Evolutionary conservation across 2,888 invertebrate species (phyloP).

Genomic region (Entomobrya proxima): DNA sequence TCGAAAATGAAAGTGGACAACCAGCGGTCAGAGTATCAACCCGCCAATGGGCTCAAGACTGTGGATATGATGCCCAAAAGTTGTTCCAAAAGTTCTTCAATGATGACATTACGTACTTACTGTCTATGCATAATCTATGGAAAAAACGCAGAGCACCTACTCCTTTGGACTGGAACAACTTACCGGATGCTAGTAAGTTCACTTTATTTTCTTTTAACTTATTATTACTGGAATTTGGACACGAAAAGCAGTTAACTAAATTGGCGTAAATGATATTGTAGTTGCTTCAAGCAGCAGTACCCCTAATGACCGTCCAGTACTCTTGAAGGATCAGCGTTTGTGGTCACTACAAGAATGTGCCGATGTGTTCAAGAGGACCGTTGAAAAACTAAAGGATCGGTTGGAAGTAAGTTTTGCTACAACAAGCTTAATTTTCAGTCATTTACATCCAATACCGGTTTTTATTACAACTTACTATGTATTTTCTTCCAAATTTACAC

Average conservation of each 20-base stretch:
- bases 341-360: slow-evolving; percentile 89
- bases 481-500: too few species aligned
- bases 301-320: slow-evolving; percentile 78
- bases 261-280: slow-evolving; percentile 73
- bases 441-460: background rate
- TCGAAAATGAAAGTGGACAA: slow-evolving; percentile 79
- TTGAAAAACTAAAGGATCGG: slow-evolving; percentile 82
- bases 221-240: background rate
- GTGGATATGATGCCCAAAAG: slow-evolving; percentile 88
- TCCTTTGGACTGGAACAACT: slow-evolving; percentile 85
- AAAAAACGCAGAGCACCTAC: slow-evolving; percentile 90
- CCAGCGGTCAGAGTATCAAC: slow-evolving; percentile 84
- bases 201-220: background rate
- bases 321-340: slow-evolving; percentile 84
- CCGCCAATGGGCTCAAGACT: slow-evolving; percentile 90
- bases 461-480: slow-evolving; percentile 3
- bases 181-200: slow-evolving; percentile 78
- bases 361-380: slow-evolving; percentile 84
- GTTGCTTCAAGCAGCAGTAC: slow-evolving; percentile 80
- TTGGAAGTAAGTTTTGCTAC: slow-evolving; percentile 77
- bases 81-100: slow-evolving; percentile 95
- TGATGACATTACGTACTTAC: slow-evolving; percentile 95
- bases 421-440: background rate
- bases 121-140: slow-evolving; percentile 97
- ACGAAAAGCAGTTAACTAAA: too few species aligned